Conservation (phyloP, 2,113 vertebrate species). For the Columbina picui region DNA sequence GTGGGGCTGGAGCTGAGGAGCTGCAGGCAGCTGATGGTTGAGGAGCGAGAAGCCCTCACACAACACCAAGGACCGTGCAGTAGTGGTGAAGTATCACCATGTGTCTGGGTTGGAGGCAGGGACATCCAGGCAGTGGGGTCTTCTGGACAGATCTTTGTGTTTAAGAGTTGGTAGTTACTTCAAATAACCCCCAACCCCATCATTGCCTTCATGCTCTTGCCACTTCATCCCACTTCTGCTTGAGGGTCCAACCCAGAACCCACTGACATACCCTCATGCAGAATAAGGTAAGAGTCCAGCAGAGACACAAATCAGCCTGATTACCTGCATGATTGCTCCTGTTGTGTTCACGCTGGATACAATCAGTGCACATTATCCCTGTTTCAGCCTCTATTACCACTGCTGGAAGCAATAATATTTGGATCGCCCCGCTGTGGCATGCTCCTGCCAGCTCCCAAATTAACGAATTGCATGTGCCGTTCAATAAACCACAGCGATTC, state of each 20-base stretch:
- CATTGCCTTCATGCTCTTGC: neutral
- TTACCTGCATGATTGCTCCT: neutral
- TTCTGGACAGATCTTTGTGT: neutral
- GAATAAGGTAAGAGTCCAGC: neutral
- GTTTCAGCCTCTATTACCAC: neutral
- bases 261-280: rapidly evolving
- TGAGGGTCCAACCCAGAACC: neutral
- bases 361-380: neutral
- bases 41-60: neutral
- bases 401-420: neutral
- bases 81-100: neutral
- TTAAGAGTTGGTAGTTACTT: neutral
- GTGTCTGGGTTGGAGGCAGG: neutral
- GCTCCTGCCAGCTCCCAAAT: neutral
- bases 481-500: neutral
- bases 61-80: neutral
- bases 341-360: neutral
- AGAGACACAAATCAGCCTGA: neutral
- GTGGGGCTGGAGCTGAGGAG: neutral
- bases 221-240: neutral
- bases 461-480: neutral
- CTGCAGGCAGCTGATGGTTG: neutral
- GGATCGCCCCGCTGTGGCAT: rapidly evolving
- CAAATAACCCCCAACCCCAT: neutral
- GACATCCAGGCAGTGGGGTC: neutral